phyloP scores from a whole-genome alignment of 2,113 vertebrate genomes.

The Leptosomus discolor region DNA sequence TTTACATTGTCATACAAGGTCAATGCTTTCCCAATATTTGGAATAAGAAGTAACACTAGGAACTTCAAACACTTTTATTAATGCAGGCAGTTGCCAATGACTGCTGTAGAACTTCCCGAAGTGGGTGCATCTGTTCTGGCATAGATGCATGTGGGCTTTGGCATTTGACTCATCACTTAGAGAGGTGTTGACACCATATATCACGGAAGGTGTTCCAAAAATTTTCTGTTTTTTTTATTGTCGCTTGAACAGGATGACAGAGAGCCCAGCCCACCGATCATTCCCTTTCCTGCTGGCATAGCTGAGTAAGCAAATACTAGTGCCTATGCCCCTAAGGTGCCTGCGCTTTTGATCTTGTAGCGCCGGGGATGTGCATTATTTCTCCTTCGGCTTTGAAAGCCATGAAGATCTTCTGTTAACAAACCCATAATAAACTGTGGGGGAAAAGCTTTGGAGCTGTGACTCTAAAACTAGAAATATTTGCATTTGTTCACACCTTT shows the following conservation, averaged over 20 bases:
- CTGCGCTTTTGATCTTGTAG: not conserved
- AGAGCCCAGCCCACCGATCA: not conserved
- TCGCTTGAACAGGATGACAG: not conserved
- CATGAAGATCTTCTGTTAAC: not conserved
- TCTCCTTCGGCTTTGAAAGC: not conserved
- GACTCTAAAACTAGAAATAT: not conserved
- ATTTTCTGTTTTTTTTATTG: not conserved
- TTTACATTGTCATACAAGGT: not conserved
- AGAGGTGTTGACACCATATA: not conserved
- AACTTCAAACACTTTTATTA: not conserved
- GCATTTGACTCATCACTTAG: not conserved
- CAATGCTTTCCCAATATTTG: not conserved
- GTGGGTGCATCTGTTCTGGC: not conserved
- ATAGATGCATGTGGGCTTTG: accelerated
- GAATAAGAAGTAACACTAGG: not conserved
- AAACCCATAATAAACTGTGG: not conserved
- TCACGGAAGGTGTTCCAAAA: not conserved
- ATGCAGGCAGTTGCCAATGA: not conserved
- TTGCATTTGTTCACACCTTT: not conserved
- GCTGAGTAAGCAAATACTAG: not conserved
- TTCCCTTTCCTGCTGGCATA: not conserved
- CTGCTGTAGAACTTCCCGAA: accelerated
- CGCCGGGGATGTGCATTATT: not conserved
- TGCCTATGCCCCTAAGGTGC: not conserved
- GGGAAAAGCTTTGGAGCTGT: not conserved